Percentiles rank a stretch among this genome's conserved stretches.
Evolutionary conservation across 1,140 invertebrate genomes (phyloP).

Genomic region (Drosophila guanche): DNA sequence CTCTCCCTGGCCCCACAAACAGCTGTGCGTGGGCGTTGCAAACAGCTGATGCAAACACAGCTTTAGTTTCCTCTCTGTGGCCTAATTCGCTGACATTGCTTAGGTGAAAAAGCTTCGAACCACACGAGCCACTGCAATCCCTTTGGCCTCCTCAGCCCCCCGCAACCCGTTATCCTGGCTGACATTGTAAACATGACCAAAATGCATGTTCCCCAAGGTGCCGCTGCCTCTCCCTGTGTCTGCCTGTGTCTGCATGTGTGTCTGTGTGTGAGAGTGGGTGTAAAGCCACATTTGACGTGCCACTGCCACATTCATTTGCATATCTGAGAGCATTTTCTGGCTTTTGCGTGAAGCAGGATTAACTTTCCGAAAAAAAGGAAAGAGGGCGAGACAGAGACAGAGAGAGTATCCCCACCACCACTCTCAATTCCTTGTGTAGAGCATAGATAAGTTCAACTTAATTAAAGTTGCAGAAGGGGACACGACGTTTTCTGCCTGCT

Average conservation of each 20-base stretch:
- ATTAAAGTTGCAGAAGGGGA: conserved; percentile 73
- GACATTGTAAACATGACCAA: conserved; percentile 80
- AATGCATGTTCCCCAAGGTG: conserved; percentile 75
- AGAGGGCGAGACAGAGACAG: conserved; percentile 3
- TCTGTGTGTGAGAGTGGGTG: conserved; percentile 36
- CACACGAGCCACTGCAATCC: conserved; percentile 40
- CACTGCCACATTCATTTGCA: conserved; percentile 75
- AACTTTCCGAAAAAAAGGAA: conserved; percentile 1
- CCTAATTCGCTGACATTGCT: conserved; percentile 72
- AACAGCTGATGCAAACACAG: conserved; percentile 62
- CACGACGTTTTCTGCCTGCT: conserved; percentile 54
- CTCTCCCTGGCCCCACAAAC: conserved; percentile 4
- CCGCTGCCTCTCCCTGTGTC: conserved; percentile 19
- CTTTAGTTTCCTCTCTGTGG: conserved; percentile 35
- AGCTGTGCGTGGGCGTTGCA: conserved; percentile 58
- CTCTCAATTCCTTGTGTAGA: conserved; percentile 66
- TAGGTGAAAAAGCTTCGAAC: conserved; percentile 36
- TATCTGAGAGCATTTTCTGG: conserved; percentile 65
- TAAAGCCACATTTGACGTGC: conserved; percentile 72
- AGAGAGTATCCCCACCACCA: conserved; percentile 5
- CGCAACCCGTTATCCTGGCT: conserved; percentile 72
- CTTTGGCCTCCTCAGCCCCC: neutral
- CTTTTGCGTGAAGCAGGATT: conserved; percentile 28
- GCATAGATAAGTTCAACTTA: conserved; percentile 78
- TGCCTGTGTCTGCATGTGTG: conserved; percentile 8